Percentiles rank a stretch among this genome's conserved stretches.
These are phyloP conservation scores for Thymallus thymallus DNA, from an alignment of 2,113 vertebrate species.

Conservation along the genomic window DNA sequence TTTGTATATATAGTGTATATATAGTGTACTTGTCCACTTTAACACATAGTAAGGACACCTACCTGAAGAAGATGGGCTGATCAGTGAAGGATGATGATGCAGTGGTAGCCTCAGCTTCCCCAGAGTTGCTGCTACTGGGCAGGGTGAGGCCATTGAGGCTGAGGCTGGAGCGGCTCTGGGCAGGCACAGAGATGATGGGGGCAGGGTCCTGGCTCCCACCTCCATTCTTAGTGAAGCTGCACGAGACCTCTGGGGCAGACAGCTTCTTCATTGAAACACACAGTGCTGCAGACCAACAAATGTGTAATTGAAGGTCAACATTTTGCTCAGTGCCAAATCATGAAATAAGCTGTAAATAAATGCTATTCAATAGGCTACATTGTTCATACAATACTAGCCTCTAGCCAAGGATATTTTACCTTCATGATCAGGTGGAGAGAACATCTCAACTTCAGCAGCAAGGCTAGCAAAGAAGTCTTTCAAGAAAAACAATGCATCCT, in stretches of 20 bases:
- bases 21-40: background rate
- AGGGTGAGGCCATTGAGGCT: slow-evolving; percentile 71
- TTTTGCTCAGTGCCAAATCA: too few relatives aligned
- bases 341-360: too few relatives aligned
- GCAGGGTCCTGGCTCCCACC: slow-evolving; percentile 78
- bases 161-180: slow-evolving; percentile 71
- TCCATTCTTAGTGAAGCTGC: slow-evolving; percentile 84
- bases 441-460: slow-evolving; percentile 89
- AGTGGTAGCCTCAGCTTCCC: slow-evolving; percentile 58
- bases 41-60: slow-evolving; percentile 4
- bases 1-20: too few relatives aligned
- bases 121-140: slow-evolving; percentile 55
- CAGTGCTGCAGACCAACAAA: slow-evolving; percentile 47
- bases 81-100: slow-evolving; percentile 75
- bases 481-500: slow-evolving; percentile 98
- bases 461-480: slow-evolving; percentile 96
- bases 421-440: slow-evolving; percentile 90
- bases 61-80: slow-evolving; percentile 97
- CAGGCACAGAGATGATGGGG: slow-evolving; percentile 87
- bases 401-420: slow-evolving; percentile 67
- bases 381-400: background rate
- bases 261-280: slow-evolving; percentile 70
- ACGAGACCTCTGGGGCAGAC: slow-evolving; percentile 84
- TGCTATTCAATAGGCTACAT: background rate
- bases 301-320: too few relatives aligned